Evolutionary conservation across 1,140 invertebrate species (phyloP).

Genomic region (Ladona fulva): DNA sequence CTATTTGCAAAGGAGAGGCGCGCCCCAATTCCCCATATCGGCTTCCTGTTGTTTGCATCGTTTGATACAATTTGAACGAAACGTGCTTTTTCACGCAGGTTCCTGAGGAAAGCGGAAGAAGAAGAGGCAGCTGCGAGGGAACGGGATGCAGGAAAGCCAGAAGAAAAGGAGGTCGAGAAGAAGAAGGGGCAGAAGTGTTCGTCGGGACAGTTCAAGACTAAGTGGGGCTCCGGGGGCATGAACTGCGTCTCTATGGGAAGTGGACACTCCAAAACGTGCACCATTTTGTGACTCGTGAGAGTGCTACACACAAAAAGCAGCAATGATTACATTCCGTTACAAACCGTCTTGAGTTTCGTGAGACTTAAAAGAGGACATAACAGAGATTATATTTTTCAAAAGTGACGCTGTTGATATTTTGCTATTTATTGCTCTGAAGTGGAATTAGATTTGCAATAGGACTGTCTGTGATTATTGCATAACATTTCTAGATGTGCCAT

Average conservation of each 20-base stretch:
- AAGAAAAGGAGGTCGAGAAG: neutral
- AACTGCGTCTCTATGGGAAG: neutral
- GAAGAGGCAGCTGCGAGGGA: neutral
- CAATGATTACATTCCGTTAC: neutral
- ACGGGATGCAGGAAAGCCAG: neutral
- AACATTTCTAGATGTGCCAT: too few relatives aligned
- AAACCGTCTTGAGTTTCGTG: neutral
- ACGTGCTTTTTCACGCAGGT: neutral
- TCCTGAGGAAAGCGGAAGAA: neutral
- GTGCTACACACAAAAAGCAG: neutral
- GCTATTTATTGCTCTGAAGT: slow-evolving; percentile 1
- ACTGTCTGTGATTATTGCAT: too few relatives aligned
- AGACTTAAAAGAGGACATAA: neutral
- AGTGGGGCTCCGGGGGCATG: neutral
- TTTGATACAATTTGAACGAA: too few relatives aligned
- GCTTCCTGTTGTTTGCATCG: too few relatives aligned
- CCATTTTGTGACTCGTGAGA: neutral
- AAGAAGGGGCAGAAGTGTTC: neutral
- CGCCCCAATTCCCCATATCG: too few relatives aligned
- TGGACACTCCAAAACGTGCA: neutral
- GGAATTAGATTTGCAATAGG: too few relatives aligned
- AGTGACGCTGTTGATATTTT: neutral
- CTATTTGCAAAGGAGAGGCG: too few relatives aligned
- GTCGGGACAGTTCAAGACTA: neutral
- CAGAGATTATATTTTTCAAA: slow-evolving; percentile 8